These are phyloP conservation scores for Ormia ochracea DNA, from an alignment of 2,888 invertebrate genomes.

Conservation along the genomic window DNA sequence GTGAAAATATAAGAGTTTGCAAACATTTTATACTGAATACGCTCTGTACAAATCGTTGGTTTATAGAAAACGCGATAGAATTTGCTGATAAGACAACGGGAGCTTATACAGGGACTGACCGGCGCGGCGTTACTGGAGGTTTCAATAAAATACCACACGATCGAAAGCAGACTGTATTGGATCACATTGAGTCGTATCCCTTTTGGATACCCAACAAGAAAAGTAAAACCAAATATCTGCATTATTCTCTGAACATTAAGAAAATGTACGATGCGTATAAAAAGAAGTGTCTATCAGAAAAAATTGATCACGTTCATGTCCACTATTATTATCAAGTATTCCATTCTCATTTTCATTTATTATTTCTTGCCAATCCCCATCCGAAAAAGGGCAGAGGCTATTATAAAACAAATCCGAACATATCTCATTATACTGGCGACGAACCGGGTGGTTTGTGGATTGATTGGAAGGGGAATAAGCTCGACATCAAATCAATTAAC, in stretches of 20 bases:
- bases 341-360: constrained; percentile 61
- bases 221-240: constrained; percentile 62
- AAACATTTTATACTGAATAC: constrained; percentile 60
- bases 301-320: constrained; percentile 45
- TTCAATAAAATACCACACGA: constrained; percentile 57
- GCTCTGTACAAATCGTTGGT: constrained; percentile 54
- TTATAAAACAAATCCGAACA: constrained; percentile 58
- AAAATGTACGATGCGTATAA: constrained; percentile 64
- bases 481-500: constrained; percentile 35
- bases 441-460: constrained; percentile 63
- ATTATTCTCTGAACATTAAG: constrained; percentile 62
- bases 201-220: constrained; percentile 64
- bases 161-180: constrained; percentile 46
- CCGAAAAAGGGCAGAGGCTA: constrained; percentile 21
- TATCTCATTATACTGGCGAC: constrained; percentile 63
- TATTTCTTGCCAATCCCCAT: constrained; percentile 50
- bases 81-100: constrained; percentile 63
- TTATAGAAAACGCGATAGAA: constrained; percentile 58
- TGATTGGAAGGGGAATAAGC: constrained; percentile 38
- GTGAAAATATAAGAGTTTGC: constrained; percentile 64
- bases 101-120: constrained; percentile 60
- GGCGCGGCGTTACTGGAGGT: constrained; percentile 46
- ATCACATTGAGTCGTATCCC: constrained; percentile 63
- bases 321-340: constrained; percentile 59
- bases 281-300: constrained; percentile 41